phyloP scores from a whole-genome alignment of 1,140 invertebrate species.

The Zaprionus taronus region DNA sequence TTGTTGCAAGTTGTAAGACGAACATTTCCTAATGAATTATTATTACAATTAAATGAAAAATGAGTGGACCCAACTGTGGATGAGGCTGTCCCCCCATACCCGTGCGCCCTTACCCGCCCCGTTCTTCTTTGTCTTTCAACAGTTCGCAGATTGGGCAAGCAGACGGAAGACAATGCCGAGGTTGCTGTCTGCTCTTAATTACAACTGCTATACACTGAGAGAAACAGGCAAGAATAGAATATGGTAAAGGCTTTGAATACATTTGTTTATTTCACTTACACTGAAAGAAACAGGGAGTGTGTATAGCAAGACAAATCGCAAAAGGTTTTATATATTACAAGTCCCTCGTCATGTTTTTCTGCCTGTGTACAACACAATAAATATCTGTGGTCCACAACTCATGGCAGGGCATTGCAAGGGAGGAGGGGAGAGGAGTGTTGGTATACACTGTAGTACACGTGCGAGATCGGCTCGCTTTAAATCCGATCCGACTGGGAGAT shows the following conservation, averaged over 20 bases:
- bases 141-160: conserved; percentile 42
- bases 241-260: not conserved
- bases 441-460: not conserved
- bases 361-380: not conserved
- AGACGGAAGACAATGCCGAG: conserved; percentile 15
- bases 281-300: not conserved
- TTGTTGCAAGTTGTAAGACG: conserved; percentile 42
- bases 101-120: not conserved
- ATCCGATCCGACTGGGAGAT: conserved; percentile 1
- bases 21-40: conserved; percentile 74
- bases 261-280: not conserved
- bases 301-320: not conserved
- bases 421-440: too few species aligned
- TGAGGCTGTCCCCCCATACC: not conserved
- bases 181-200: conserved; percentile 58
- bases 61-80: conserved; percentile 56
- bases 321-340: not conserved
- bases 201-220: conserved; percentile 49
- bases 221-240: not conserved
- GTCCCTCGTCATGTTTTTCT: not conserved
- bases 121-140: conserved; percentile 32
- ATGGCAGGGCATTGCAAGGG: not conserved
- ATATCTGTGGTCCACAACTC: not conserved
- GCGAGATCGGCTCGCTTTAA: not conserved
- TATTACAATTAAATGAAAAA: conserved; percentile 80